Percentiles rank a stretch among this genome's conserved stretches.
These are phyloP conservation scores for Catharus fuscescens DNA, from an alignment of 2,113 vertebrate genomes.

Conservation along the genomic window DNA sequence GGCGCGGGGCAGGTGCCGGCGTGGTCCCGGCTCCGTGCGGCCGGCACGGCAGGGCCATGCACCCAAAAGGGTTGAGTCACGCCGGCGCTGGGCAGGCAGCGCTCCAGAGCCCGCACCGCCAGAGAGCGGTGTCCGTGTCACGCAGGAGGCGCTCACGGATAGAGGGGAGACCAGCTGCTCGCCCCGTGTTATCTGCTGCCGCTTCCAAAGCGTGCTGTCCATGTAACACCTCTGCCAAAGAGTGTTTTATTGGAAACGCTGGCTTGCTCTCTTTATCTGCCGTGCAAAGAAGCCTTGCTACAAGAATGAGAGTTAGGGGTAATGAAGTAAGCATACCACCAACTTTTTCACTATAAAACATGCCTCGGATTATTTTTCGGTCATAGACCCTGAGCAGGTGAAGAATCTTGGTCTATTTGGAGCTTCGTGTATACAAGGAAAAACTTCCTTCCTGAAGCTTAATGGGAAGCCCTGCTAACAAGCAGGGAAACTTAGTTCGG, in stretches of 20 bases:
- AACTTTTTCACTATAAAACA: rapidly evolving
- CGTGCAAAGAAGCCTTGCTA: background rate
- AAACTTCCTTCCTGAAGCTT: constrained; percentile 17
- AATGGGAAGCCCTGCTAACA: background rate
- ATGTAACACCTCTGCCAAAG: background rate
- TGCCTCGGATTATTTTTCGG: background rate
- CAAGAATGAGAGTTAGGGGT: background rate
- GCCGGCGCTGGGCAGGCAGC: background rate
- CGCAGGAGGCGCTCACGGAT: background rate
- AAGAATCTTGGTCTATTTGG: background rate
- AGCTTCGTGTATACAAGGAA: background rate
- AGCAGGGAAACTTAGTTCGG: background rate
- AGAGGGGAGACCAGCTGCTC: background rate
- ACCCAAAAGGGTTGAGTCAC: constrained; percentile 53
- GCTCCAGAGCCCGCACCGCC: background rate
- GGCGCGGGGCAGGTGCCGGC: background rate
- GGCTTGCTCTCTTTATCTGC: background rate
- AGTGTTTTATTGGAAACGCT: background rate
- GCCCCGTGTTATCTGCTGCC: background rate
- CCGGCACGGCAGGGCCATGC: background rate
- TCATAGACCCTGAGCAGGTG: background rate
- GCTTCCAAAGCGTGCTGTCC: background rate
- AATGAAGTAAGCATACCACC: background rate
- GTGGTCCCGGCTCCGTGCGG: background rate
- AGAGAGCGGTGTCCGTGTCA: background rate